Base-by-base conservation (phyloP, 2,797 vertebrate genomes). In the Apogon hyalosoma region DNA sequence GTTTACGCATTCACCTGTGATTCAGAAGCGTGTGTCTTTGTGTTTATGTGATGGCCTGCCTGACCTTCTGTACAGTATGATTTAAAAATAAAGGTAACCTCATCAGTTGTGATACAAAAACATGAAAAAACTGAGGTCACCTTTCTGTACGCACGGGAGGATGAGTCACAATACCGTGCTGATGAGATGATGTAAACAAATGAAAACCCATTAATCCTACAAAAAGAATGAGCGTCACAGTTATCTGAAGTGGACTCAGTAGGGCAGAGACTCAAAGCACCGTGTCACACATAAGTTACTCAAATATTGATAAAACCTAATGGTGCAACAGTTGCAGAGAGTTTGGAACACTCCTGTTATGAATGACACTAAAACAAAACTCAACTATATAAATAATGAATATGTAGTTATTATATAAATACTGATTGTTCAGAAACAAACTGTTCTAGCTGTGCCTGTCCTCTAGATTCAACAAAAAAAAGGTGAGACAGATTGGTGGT, bases 131-230 rank as follows among this genome's bases (percentile, higher is more conserved):
- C 45, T 70, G 87, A 84, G 77, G 79, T 80, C 66, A 82, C 57
- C 69, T 63, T 83, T 82, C 46, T 36, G 33, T 36, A 36, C 8
- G 33, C 74, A 83, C 64, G 55, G 28, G 45, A 77, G 69, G 65
- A 63, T 82, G 87, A 90, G 74, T 90, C 90, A 88, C 52, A 39
- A 38, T 50, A 69, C 63, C 84, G 77, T 80, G 70, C 47, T 33
- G 62, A 73, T 67, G 65, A 73, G 74, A 76, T 90, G 73, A 83
- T 78, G 77, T 79, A 61, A 76, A 74, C 39, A 76, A 46, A 70
- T 6, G 38, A 73, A 82, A 38, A 7, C 21, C 41, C 55, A 81
- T 79, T 69, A 58, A 70, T 61, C 15, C 24, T 12, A 28, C 31
- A 69, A 76, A 80, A 77, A 72, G 65, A 74, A 47, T 51, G 67